Evolutionary conservation across 2,113 vertebrate genomes (phyloP), one percentile per base, ranked within the genome.

Genomic region (Oryzias curvinotus): DNA sequence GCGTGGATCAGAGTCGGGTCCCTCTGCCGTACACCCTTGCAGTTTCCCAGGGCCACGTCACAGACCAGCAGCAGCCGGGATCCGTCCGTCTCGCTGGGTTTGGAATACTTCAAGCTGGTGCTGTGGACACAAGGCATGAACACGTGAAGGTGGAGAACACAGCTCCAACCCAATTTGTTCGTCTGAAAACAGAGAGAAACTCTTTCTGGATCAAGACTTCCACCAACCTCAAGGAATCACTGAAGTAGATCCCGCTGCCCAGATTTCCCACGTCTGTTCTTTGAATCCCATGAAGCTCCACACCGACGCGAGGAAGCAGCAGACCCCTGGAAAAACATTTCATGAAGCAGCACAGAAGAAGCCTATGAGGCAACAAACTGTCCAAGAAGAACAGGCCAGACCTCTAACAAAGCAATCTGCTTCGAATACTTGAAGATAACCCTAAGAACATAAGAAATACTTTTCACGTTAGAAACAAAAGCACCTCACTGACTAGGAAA

Each of bases 191-290:
- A 47, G 7, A 48, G 12, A 7, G 45, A 47, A 48, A 48, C 7
- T 12, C 6, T 18, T 48, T 18, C 14, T 7, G 16, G 30, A 30
- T 49, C 36, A 62, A 8, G 28, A 25, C 19, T n/a, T 18, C 0
- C 13, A 45, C 93, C 66, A 10, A 95, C 95, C 91, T 90, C 43
- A 94, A 2, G 1, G 93, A 87, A 55, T 95, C 71, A 18, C 89
- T 94, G 55, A 96, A 96, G 82, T 98, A 95, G 84, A 96, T 94
- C 30, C 96, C 95, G 62, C 91, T 91, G 59, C 95, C 95, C 52
- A 98, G 93, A 73, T 93, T 89, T 19, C 95, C 95, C 3, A 68
- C 1, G 36, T 95, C 94, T 15, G 93, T 96, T 75, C 93, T 92
- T 71, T 92, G 60, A 26, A 95, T 82, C 14, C 93, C 94, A 75